Percentiles rank a stretch among this genome's conserved stretches.
Evolutionary conservation across 2,888 invertebrate species (phyloP).

Genomic region (Aporophyla nigra): DNA sequence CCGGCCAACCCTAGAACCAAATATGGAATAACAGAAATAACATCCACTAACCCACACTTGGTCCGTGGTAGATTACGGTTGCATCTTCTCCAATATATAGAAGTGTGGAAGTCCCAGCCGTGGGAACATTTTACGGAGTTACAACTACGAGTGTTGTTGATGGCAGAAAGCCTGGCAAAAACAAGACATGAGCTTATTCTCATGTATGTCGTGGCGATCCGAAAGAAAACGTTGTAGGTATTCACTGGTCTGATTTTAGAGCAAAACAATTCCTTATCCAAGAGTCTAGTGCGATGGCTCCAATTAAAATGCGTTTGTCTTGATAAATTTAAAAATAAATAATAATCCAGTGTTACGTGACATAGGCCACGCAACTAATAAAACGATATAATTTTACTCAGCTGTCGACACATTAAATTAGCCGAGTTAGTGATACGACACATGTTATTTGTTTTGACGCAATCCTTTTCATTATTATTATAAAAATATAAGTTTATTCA

Average conservation of each 20-base stretch:
- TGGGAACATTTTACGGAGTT: no score
- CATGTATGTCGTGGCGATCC: not conserved
- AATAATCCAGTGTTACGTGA: conserved; percentile 40
- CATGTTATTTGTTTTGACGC: conserved; percentile 61
- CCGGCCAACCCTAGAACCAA: no score
- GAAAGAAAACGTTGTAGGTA: not conserved
- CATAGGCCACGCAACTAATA: conserved; percentile 43
- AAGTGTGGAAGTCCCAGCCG: no score
- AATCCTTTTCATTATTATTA: conserved; percentile 35
- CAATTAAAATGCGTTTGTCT: conserved; percentile 19
- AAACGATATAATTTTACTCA: conserved; percentile 57
- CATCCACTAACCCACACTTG: not conserved
- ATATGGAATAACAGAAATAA: not conserved
- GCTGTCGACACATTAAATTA: conserved; percentile 63
- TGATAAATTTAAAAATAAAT: conserved; percentile 24
- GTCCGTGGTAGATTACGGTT: not conserved
- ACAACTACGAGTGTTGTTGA: not conserved
- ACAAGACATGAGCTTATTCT: not conserved
- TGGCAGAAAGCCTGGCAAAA: not conserved
- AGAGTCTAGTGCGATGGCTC: not conserved
- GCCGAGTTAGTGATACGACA: conserved; percentile 58
- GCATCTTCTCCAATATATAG: no score
- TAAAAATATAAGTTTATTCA: not conserved
- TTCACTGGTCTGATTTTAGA: conserved; percentile 10
- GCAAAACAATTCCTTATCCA: conserved; percentile 20